Evolutionary conservation across 2,797 vertebrate genomes (phyloP), one percentile per base, ranked within the genome.

Genomic region (Danio choprae): DNA sequence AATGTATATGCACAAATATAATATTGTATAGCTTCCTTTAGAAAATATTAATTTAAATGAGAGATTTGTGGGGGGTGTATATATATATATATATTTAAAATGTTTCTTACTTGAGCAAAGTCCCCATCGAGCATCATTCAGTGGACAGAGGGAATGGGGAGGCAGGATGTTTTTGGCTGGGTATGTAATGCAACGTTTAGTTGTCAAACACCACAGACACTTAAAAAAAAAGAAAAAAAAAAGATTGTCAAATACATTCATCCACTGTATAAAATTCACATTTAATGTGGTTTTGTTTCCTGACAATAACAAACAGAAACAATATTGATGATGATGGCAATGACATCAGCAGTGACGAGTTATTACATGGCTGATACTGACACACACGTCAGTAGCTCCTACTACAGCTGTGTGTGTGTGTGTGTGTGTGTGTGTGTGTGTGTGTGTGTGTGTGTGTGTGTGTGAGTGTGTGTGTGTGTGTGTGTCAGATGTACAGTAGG

Each of bases 191-290:
- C 98, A 99, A 0, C n/a, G 75, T 63, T 91, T 88, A 0, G 92
- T 93, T 4, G 63, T 84, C 84, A 91, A 94, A 84, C 98, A 99
- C 98, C 98, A 99, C 67, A 99, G 90, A 85, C 98, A 99, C 97
- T 99, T 55, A 71, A 68, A 59, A 68, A 22, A 64, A 16, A 64
- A 6, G 74, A 29, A 18, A 2, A 67, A 77, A 80, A 11, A n/a
- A 59, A 5, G n/a, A 58, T 29, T 36, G 10, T 67, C 36, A 56
- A 13, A 77, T 18, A n/a, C 44, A 74, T 62, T 63, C 9, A 38
- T 63, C 44, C 29, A 41, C 16, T 50, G 16, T 9, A 29, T 22
- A 38, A 0, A 2, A 64, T 10, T 62, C 11, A 38, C 22, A 63
- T 18, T 48, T 65, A 12, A n/a, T 11, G 50, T 43, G 36, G 10